Evolutionary conservation across 2,797 vertebrate genomes (phyloP).

Genomic region (Psittacula derbiana): DNA sequence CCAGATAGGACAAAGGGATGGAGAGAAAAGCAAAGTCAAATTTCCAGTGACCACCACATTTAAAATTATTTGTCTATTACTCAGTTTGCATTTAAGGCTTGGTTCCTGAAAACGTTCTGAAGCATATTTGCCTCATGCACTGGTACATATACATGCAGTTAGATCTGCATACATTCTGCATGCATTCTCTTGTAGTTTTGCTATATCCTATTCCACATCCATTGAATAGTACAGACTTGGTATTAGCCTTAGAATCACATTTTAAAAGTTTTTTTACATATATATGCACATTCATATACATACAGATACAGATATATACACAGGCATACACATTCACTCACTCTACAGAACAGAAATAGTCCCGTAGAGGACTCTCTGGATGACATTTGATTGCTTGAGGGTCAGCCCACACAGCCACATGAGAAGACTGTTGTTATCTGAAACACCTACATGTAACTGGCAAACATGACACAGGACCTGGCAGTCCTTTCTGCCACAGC

Average conservation of each 20-base stretch:
- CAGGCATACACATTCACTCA: neutral
- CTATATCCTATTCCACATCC: neutral
- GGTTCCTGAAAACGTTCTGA: neutral
- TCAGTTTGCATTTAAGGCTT: neutral
- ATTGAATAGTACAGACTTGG: neutral
- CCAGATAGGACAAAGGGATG: neutral
- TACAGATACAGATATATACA: neutral
- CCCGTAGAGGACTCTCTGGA: neutral
- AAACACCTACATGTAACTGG: neutral
- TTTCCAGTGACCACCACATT: neutral
- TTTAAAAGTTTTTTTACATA: neutral
- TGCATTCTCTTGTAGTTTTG: neutral
- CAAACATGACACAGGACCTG: neutral
- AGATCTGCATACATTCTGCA: neutral
- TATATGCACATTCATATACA: too few relatives aligned
- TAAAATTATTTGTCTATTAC: neutral
- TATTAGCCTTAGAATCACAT: neutral
- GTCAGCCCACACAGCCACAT: neutral
- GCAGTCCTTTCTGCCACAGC: neutral
- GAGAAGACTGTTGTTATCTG: neutral
- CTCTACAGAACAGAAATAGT: neutral
- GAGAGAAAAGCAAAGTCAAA: neutral
- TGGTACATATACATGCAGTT: neutral
- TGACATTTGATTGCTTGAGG: neutral
- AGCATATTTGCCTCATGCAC: neutral